Evolutionary conservation across 1,140 invertebrate genomes (phyloP), one percentile per base, ranked within the genome.

Genomic region (Magallana angulata): DNA sequence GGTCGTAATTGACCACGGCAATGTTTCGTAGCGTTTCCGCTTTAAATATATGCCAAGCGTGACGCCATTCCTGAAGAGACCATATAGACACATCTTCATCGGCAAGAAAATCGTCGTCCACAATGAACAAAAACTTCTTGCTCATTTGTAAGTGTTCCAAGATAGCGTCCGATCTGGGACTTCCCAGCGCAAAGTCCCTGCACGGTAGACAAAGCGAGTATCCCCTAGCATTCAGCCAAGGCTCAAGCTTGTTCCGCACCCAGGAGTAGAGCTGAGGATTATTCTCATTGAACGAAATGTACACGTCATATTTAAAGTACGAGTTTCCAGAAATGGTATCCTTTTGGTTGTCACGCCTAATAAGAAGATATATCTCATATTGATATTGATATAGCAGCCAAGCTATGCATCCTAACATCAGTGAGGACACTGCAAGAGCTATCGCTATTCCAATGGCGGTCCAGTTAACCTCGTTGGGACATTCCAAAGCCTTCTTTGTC

Each of bases 251-350:
- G 11, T n/a, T 3, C 1, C 30, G 2, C 14, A 87, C 60, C 48
- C 30, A 87, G 1, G 16, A 80, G 12, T 64, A 56, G 1, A 87
- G 16, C 57, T 87, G 62, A 2, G 1, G 2, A 14, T 85, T 81
- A 6, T 85, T 71, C 9, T 87, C 82, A 56, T 87, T 60, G 57
- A 80, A 60, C 1, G 87, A 87, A 16, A 87, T 80, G 57, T 80
- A 84, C 8, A 85, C 62, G 57, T 87, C 87, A 48, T 12, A 87
- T 58, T 83, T 71, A 36, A 30, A 71, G 68, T 71, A 71, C 9
- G 82, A 8, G 30, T 80, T 84, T 87, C 64, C 71, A 24, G 68
- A 36, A 9, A 18, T 48, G 36, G 36, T 7, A 58, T 56, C 11
- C 14, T 48, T 4, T 57, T 56, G 60, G 30, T 24, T 84, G 12